These are phyloP conservation scores for Corythornis vintsioides DNA, from an alignment of 2,113 vertebrate species.

Conservation along the genomic window DNA sequence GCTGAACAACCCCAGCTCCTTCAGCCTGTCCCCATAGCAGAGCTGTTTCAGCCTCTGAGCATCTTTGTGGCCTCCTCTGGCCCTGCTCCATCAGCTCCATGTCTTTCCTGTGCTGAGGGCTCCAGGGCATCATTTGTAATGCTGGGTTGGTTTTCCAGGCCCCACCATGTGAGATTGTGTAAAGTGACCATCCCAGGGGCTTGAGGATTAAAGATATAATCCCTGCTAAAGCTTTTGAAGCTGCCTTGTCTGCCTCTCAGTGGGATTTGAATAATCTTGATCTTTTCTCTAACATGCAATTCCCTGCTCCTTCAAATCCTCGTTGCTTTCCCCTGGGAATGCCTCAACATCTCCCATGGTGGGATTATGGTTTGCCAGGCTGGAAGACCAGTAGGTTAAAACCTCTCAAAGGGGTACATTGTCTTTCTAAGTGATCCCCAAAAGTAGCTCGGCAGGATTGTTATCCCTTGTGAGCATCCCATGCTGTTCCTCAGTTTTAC, in stretches of 20 bases:
- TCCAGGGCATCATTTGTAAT: background rate
- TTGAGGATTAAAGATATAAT: background rate
- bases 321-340: background rate
- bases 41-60: no score
- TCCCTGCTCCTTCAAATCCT: background rate
- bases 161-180: rapidly evolving
- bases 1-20: no score
- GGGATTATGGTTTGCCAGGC: background rate
- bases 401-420: background rate
- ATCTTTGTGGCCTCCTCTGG: no score
- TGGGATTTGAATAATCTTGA: background rate
- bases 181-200: background rate
- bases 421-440: background rate
- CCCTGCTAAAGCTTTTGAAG: background rate
- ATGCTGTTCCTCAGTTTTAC: background rate
- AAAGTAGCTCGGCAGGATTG: background rate
- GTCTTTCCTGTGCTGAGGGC: no score
- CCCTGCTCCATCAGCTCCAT: no score
- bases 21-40: no score
- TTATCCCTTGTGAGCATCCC: background rate
- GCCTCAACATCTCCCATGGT: rapidly evolving
- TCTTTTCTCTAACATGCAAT: background rate
- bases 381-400: background rate
- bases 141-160: background rate
- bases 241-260: background rate